Conservation (phyloP, 1,140 invertebrate genomes). For the Leptestheria dahalacensis region DNA sequence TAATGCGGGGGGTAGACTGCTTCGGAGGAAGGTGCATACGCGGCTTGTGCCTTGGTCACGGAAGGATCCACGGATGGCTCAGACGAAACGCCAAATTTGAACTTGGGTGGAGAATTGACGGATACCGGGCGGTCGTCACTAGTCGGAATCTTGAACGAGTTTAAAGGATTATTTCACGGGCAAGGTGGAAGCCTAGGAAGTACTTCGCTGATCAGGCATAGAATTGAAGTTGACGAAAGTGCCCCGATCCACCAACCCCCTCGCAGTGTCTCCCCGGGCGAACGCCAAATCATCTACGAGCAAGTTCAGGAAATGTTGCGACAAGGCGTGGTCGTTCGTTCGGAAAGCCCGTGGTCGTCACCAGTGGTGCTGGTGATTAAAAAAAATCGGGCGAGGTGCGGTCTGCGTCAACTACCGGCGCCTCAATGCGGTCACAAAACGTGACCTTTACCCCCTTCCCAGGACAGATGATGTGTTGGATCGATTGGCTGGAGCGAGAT, state of each 20-base stretch:
- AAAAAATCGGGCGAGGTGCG: slow-evolving; percentile 15
- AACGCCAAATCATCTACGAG: neutral
- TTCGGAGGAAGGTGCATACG: neutral
- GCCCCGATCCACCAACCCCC: neutral
- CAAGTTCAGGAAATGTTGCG: slow-evolving; percentile 4
- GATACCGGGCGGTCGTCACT: neutral
- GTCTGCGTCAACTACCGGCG: slow-evolving; percentile 31
- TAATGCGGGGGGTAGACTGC: neutral
- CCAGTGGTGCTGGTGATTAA: too few relatives aligned
- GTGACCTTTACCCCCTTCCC: slow-evolving; percentile 32
- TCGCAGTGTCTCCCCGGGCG: neutral
- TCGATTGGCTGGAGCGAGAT: slow-evolving; percentile 23
- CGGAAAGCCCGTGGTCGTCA: neutral
- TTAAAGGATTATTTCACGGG: neutral
- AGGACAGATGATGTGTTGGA: slow-evolving; percentile 29
- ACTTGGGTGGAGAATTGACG: neutral
- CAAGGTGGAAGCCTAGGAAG: neutral
- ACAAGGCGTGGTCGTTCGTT: neutral
- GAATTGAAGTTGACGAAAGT: neutral
- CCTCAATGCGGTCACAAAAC: slow-evolving; percentile 29
- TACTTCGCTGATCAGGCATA: neutral
- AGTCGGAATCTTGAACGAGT: neutral
- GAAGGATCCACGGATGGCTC: too few relatives aligned
- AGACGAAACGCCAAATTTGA: neutral
- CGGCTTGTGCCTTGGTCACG: too few relatives aligned